Base-by-base conservation (phyloP, 2,113 vertebrate species). In the Cynocephalus volans region DNA sequence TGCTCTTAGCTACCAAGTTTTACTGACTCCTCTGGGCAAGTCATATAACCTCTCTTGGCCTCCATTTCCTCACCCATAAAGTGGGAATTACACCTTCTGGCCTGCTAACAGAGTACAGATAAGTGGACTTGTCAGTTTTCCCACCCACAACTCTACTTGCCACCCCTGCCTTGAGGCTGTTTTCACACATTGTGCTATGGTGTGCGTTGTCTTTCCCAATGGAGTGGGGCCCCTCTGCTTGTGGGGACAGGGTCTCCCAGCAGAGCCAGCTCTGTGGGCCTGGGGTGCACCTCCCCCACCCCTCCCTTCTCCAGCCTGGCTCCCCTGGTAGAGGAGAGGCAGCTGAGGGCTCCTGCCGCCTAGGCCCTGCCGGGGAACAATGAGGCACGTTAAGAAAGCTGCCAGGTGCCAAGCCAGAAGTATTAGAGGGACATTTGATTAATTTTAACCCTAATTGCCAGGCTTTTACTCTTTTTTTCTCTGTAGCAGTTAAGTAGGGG, bases 341-440 rank as follows among this genome's bases (percentile, higher is more conserved):
- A 76, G 96, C 90, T 52, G 84, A 89, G 60, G 73, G 24, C 50
- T 87, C 67, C 23, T 5, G 26, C 48, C 12, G 58, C 77, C 90
- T 41, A 19, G 33, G n/a, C 79, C 82, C 31, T 85, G 94, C 95
- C 93, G 80, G 88, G 33, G 79, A 92, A 96, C 94, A 97, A 76
- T 80, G 93, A 81, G 84, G 70, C 70, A 83, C n/a, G 65, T 95
- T 96, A 89, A 96, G 94, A 90, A 93, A 84, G 83, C 92, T 90
- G 80, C 90, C 91, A 88, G 90, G 94, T 96, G 95, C 96, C 90
- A 87, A 93, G 92, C 52, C 75, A 72, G 82, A 96, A 87, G 75
- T 93, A 89, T 95, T 92, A 96, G 95, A 96, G 90, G 75, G 65
- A 95, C 80, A 56, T 90, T 96, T 96, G 90, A 96, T 90, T 87